phyloP scores from a whole-genome alignment of 2,113 vertebrate species.

The Mobula birostris region DNA sequence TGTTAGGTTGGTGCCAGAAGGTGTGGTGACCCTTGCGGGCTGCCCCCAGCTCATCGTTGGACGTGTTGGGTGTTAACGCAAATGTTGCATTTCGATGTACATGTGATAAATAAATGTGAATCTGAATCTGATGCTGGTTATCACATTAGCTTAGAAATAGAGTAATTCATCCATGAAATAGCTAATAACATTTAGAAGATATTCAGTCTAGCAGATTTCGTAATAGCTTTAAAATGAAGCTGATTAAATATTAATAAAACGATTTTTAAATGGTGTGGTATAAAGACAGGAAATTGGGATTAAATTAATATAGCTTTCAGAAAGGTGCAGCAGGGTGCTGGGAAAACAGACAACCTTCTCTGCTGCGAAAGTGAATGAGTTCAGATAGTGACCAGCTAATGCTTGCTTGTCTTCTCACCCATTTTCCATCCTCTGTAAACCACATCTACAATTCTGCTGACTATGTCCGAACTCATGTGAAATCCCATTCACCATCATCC shows the following conservation, averaged over 20 bases:
- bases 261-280: neutral
- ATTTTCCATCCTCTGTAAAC: too few species aligned
- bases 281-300: neutral
- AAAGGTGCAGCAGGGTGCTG: neutral
- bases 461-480: too few species aligned
- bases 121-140: neutral
- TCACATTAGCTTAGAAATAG: neutral
- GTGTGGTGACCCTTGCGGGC: too few species aligned
- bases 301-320: neutral
- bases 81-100: too few species aligned
- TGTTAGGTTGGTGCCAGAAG: too few species aligned
- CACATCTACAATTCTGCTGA: too few species aligned
- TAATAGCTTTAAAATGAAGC: neutral
- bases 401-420: too few species aligned
- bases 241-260: neutral
- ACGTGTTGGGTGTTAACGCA: too few species aligned
- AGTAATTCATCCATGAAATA: neutral
- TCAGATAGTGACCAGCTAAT: neutral
- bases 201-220: neutral
- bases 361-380: neutral
- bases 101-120: too few species aligned
- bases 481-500: too few species aligned
- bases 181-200: neutral
- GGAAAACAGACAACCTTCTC: neutral
- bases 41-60: too few species aligned